These are phyloP conservation scores for Rhyzopertha dominica DNA, from an alignment of 1,140 invertebrate species.

Conservation along the genomic window DNA sequence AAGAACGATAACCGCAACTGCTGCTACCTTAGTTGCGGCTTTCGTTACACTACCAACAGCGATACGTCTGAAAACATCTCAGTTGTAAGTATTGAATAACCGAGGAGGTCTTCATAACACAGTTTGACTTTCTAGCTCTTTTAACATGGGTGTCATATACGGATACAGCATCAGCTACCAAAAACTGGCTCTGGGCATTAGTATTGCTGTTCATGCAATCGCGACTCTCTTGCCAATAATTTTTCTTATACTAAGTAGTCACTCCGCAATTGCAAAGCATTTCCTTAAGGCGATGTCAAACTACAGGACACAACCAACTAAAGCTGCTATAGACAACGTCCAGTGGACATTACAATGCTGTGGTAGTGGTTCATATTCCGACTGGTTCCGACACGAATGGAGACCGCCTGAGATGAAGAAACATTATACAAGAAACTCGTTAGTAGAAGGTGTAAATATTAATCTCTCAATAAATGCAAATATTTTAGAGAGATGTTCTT, in stretches of 20 bases:
- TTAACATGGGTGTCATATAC: constrained; percentile 12
- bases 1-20: constrained; percentile 17
- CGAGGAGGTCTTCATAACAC: background rate
- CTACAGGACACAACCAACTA: constrained; percentile 19
- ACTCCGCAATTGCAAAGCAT: constrained; percentile 8
- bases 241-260: constrained; percentile 2
- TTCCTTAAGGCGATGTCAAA: constrained; percentile 21
- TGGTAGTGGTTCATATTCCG: constrained; percentile 19
- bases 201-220: constrained; percentile 12
- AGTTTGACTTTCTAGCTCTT: constrained; percentile 12
- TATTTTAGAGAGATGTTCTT: constrained; percentile 9
- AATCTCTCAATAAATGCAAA: background rate
- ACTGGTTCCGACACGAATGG: constrained; percentile 22
- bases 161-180: constrained; percentile 24
- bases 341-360: constrained; percentile 30
- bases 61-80: constrained; percentile 20
- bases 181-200: constrained; percentile 18
- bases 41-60: constrained; percentile 24
- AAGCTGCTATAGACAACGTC: constrained; percentile 25
- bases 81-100: constrained; percentile 11
- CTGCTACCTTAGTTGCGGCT: constrained; percentile 17
- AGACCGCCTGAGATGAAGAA: constrained; percentile 5
- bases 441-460: background rate
- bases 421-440: background rate
- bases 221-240: constrained; percentile 8